These are phyloP conservation scores for Leptopilina boulardi DNA, from an alignment of 1,140 invertebrate genomes.

Conservation along the genomic window DNA sequence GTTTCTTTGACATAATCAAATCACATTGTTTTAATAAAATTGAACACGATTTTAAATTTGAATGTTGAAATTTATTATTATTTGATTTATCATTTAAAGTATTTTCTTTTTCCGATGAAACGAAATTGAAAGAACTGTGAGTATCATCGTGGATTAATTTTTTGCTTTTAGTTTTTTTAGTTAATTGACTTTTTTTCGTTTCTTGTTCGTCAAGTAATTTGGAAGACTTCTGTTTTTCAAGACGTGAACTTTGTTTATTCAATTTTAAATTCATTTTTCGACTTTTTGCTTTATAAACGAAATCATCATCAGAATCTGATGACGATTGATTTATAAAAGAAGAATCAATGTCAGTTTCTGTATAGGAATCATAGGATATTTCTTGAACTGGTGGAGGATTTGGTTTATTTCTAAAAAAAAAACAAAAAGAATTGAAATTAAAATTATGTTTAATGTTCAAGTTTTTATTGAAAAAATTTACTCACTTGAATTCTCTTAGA, in stretches of 20 bases:
- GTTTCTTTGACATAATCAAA: not conserved
- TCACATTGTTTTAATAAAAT: not conserved
- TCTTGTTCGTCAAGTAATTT: not conserved
- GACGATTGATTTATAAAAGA: too few relatives aligned
- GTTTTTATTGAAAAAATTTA: not conserved
- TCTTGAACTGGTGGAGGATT: not conserved
- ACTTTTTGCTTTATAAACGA: too few relatives aligned
- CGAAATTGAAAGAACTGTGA: not conserved
- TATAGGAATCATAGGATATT: too few relatives aligned
- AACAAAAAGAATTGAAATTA: not conserved
- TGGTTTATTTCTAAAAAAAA: not conserved
- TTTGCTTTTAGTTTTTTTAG: not conserved
- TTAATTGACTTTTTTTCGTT: not conserved
- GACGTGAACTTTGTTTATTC: too few relatives aligned
- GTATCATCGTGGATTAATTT: not conserved
- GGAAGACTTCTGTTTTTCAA: not conserved
- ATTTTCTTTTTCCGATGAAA: not conserved
- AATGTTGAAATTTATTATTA: not conserved
- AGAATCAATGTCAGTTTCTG: not conserved
- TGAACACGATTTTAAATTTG: not conserved
- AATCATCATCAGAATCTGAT: not conserved
- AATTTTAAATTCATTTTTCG: too few relatives aligned
- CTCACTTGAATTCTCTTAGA: conserved; percentile 54
- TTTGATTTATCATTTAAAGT: not conserved
- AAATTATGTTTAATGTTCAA: not conserved